Percentiles rank a stretch among this genome's conserved stretches.
Evolutionary conservation across 2,888 invertebrate genomes (phyloP).

Genomic region (Epistrophella euchroma): DNA sequence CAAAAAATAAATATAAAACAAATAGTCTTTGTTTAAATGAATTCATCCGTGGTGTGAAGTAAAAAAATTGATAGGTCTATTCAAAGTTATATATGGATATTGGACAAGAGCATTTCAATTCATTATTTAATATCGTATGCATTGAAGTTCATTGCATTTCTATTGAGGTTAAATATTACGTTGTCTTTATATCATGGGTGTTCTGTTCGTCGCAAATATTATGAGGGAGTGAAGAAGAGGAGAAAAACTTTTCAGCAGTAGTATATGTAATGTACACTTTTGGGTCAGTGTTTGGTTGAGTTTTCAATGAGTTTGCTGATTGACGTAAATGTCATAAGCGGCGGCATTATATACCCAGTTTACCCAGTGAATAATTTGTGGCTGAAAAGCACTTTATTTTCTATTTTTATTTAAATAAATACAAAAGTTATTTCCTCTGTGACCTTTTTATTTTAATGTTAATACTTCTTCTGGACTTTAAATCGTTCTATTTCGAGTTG

Average conservation of each 20-base stretch:
- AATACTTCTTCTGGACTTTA: too few relatives aligned
- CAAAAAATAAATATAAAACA: too few relatives aligned
- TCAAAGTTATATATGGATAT: slow-evolving; percentile 24
- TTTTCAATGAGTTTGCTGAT: slow-evolving; percentile 10
- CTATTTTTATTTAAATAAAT: too few relatives aligned
- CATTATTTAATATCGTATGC: slow-evolving; percentile 37
- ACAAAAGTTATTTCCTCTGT: too few relatives aligned
- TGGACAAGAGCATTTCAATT: slow-evolving; percentile 38
- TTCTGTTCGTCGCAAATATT: neutral
- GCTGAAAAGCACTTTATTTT: neutral
- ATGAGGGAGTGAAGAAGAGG: neutral
- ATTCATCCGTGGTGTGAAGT: neutral
- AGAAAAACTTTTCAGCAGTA: neutral
- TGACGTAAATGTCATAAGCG: slow-evolving; percentile 55
- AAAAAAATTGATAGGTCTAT: slow-evolving; percentile 6
- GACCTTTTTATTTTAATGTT: too few relatives aligned
- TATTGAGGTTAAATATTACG: slow-evolving; percentile 65
- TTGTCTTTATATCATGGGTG: slow-evolving; percentile 33
- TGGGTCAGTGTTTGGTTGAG: neutral
- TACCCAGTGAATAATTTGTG: neutral
- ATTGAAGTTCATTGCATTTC: slow-evolving; percentile 57
- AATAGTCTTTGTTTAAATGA: too few relatives aligned
- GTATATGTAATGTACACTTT: slow-evolving; percentile 3
- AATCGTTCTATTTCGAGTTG: too few relatives aligned
- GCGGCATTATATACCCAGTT: neutral